A percentile compares a stretch with the other conserved stretches of the same genome.
Evolutionary conservation across 2,113 vertebrate species (phyloP).

Genomic region (Oriolus oriolus): DNA sequence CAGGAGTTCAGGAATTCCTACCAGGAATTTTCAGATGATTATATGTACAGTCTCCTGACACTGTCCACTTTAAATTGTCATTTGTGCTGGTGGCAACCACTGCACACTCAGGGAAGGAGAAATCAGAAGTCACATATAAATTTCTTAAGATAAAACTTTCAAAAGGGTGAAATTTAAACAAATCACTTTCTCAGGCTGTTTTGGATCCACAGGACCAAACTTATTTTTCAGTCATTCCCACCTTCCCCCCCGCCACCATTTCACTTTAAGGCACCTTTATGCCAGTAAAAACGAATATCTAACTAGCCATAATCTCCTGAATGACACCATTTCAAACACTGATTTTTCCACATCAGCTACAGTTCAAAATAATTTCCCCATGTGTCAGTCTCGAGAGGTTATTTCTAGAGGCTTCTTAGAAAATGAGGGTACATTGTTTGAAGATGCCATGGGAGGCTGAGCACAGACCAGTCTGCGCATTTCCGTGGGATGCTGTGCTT

Average conservation of each 20-base stretch:
- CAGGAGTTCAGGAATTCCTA: neutral
- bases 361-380: slow-evolving; percentile 4
- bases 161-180: neutral
- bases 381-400: neutral
- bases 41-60: neutral
- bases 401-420: neutral
- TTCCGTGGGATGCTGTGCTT: neutral
- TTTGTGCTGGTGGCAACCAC: neutral
- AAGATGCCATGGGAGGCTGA: neutral
- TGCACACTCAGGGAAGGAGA: neutral
- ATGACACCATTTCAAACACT: neutral
- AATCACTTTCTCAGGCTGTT: neutral
- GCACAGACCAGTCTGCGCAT: neutral
- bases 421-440: neutral
- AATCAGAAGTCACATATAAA: neutral
- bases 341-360: neutral
- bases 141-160: neutral
- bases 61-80: neutral
- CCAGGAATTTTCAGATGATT: neutral
- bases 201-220: neutral
- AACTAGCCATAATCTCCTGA: neutral
- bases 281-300: neutral
- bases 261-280: neutral
- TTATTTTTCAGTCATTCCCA: neutral
- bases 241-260: neutral